phyloP scores from a whole-genome alignment of 35 echinoderm and acorn worm genomes.

The Heliocidaris erythrogramma region DNA sequence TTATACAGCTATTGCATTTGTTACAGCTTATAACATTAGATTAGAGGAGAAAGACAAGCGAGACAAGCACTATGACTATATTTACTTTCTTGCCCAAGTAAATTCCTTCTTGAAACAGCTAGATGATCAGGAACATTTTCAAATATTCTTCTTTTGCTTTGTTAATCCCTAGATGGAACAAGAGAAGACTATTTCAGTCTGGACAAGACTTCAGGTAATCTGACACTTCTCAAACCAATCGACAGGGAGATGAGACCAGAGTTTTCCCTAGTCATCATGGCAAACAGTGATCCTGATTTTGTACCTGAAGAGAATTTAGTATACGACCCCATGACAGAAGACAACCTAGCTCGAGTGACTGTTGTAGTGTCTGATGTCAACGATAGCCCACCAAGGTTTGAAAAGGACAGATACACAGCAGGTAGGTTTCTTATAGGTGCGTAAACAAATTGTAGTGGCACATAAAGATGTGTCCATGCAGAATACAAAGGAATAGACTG shows the following conservation, averaged over 20 bases:
- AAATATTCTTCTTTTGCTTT: neutral
- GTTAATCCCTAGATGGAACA: neutral
- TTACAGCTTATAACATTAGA: no score
- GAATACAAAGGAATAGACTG: neutral
- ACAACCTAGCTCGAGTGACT: neutral
- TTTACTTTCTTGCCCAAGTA: no score
- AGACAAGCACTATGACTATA: no score
- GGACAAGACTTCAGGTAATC: neutral
- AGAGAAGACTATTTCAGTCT: neutral
- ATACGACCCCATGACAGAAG: neutral
- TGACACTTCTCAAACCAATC: neutral
- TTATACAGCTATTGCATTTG: no score
- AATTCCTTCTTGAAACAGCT: no score
- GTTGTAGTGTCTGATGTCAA: neutral
- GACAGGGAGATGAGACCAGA: neutral
- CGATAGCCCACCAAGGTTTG: constrained; percentile 21
- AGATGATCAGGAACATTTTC: neutral
- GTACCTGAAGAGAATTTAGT: neutral
- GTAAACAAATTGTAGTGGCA: neutral
- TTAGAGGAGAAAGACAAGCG: no score
- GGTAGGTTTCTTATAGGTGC: neutral
- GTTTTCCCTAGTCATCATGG: neutral
- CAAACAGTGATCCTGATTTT: constrained; percentile 4
- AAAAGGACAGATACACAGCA: neutral
- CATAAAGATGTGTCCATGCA: neutral